A percentile compares a stretch with the other conserved stretches of the same genome.
Conservation (phyloP, 2,797 vertebrate species). For the Rhadinocentrus ornatus region DNA sequence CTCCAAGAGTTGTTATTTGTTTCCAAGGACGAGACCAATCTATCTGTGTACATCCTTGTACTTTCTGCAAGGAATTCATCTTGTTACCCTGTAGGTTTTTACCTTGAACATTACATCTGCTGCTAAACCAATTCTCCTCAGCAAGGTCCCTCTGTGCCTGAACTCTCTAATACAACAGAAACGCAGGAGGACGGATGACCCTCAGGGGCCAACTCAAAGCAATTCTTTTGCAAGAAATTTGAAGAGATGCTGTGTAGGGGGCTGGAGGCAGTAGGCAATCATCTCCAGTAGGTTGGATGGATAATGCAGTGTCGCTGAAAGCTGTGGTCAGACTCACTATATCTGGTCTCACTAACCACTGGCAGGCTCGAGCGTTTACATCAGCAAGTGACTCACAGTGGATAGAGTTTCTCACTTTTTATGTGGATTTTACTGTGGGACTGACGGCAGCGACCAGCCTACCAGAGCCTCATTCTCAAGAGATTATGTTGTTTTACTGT, state of each 20-base stretch:
- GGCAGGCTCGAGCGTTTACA: background rate
- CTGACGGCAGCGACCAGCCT: background rate
- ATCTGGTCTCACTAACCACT: background rate
- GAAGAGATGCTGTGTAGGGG: conserved; percentile 33
- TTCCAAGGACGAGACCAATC: conserved; percentile 28
- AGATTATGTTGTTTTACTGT: background rate
- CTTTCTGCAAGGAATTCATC: conserved; percentile 36
- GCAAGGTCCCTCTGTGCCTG: conserved; percentile 35
- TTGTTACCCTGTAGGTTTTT: conserved; percentile 40
- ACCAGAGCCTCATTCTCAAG: background rate
- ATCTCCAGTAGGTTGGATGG: conserved; percentile 30
- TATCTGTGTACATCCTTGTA: conserved; percentile 18
- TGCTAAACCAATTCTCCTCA: conserved; percentile 49
- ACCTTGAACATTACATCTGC: conserved; percentile 60
- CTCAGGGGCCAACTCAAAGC: conserved; percentile 42
- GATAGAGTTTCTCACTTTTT: background rate
- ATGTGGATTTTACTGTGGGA: background rate
- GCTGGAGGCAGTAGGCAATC: background rate
- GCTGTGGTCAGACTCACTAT: conserved; percentile 34
- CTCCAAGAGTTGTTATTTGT: conserved; percentile 23
- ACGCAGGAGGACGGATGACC: conserved; percentile 50
- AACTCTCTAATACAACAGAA: conserved; percentile 56
- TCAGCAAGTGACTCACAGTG: background rate
- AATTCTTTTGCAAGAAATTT: conserved; percentile 55
- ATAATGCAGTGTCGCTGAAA: conserved; percentile 31